Percentiles rank a stretch among this genome's conserved stretches.
Conservation (phyloP, 2,113 vertebrate species). For the Trachemys scripta region DNA sequence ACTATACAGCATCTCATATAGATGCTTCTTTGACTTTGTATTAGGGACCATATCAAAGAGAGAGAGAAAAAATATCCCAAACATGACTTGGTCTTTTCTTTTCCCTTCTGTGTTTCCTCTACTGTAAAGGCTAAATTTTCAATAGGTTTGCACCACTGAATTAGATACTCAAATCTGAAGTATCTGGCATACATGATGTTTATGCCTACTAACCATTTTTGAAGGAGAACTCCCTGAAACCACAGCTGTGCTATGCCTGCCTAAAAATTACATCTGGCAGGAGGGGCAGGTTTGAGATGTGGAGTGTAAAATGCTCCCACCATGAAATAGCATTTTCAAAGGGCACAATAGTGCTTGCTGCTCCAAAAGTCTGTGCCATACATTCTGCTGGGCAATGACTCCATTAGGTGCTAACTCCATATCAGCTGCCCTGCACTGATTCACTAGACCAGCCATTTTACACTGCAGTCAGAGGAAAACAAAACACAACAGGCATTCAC, state of each 20-base stretch:
- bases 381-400: background rate
- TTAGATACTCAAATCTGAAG: background rate
- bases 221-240: fast-evolving
- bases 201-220: background rate
- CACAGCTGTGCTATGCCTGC: background rate
- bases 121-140: background rate
- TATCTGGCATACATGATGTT: background rate
- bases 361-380: background rate
- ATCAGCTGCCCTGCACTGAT: background rate
- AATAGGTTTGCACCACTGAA: background rate
- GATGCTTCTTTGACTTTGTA: background rate
- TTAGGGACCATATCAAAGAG: background rate
- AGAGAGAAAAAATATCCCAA: background rate
- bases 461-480: background rate
- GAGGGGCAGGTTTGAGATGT: background rate
- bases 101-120: background rate
- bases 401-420: background rate
- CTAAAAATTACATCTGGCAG: background rate
- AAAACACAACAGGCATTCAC: background rate
- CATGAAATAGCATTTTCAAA: fast-evolving
- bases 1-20: background rate
- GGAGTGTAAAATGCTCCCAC: background rate
- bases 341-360: background rate
- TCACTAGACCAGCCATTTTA: background rate
- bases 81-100: background rate